These are phyloP conservation scores for Lampris megalopsis DNA, from an alignment of 2,113 vertebrate genomes.

Conservation along the genomic window DNA sequence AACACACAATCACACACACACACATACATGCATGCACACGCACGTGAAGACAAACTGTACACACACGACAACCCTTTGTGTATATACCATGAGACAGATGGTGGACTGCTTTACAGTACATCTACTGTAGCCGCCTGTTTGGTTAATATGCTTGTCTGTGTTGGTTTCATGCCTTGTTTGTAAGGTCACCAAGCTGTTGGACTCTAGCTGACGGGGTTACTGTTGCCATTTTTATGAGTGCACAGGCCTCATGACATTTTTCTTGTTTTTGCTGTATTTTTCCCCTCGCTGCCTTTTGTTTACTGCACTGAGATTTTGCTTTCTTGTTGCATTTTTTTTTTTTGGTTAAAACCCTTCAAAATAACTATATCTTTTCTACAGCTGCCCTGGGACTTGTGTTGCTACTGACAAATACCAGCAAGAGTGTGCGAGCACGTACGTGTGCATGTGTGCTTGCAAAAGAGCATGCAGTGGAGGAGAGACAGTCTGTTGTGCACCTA, in stretches of 20 bases:
- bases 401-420: neutral
- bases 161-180: slow-evolving; percentile 64
- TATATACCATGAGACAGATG: slow-evolving; percentile 63
- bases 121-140: slow-evolving; percentile 64
- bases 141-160: slow-evolving; percentile 65
- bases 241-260: slow-evolving; percentile 42
- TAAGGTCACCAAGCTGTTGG: slow-evolving; percentile 65
- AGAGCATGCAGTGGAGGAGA: too few relatives aligned
- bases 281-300: neutral
- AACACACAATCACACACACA: neutral
- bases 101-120: slow-evolving; percentile 59
- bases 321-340: neutral
- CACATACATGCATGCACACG: too few relatives aligned
- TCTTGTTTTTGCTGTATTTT: slow-evolving; percentile 29
- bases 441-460: neutral
- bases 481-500: too few relatives aligned
- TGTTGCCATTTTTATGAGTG: slow-evolving; percentile 41
- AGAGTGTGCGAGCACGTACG: neutral
- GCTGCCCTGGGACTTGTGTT: too few relatives aligned
- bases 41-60: too few relatives aligned
- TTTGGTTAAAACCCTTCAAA: neutral
- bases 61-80: slow-evolving; percentile 37
- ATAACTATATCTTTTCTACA: neutral
- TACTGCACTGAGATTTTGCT: neutral
- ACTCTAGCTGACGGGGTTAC: slow-evolving; percentile 38